Base-by-base conservation (phyloP, 2,797 vertebrate species). In the Phoeniculus purpureus region DNA sequence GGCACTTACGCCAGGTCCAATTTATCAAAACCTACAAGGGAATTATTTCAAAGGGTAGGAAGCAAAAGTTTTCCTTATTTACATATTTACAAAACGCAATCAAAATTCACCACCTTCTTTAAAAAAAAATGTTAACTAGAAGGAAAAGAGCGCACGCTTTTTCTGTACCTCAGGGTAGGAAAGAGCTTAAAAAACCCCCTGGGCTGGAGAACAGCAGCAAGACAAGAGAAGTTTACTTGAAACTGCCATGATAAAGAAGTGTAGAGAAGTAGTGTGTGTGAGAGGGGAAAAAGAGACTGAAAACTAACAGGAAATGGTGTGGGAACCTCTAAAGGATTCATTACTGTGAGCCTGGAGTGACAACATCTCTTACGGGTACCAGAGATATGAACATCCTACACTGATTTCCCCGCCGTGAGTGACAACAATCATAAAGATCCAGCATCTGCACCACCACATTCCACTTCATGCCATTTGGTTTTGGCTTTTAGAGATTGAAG, bases 251-350 rank as follows among this genome's bases (percentile, higher is more conserved):
- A 88, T 76, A 43, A 89, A 95, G 89, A 92, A 70, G 34, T n/a
- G 70, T 11, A 20, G 78, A 84, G 92, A 95, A 93, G n/a, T 81
- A 74, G 52, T 55, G 32, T 47, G 52, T 65, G 60, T 56, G 68
- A 73, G 6, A 78, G 47, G 43, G 47, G 51, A 55, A 32, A 89
- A 84, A 55, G 2, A 62, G 32, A 82, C 68, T 74, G 79, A 80
- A 86, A 93, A 85, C 85, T 76, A 93, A 77, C 20, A 88, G 54
- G 31, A 81, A 23, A 80, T 67, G n/a, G 43, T 60, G 37, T 61
- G 61, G 59, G 54, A 89, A 72, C 29, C 51, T 76, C 67, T 89
- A 87, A 81, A 89, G 67, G 68, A 91, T 94, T 95, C 70, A 87
- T 16, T 68, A n/a, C 55, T 76, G 68, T 47, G 51, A 92, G 71